phyloP scores from a whole-genome alignment of 2,113 vertebrate genomes.

The Zapus hudsonius region DNA sequence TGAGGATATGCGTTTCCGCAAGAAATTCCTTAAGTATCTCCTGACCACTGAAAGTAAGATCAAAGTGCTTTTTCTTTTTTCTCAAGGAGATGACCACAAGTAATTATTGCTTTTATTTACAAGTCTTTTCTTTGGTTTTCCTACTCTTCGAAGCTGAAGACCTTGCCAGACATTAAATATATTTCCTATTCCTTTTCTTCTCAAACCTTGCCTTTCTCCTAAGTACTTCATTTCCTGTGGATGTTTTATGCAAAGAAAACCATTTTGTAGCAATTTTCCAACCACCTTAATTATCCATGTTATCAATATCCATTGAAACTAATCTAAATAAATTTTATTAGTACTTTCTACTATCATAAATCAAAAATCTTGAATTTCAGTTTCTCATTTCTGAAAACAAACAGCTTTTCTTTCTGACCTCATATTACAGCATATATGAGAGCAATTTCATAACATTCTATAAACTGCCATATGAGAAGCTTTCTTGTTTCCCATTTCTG shows the following conservation, averaged over 20 bases:
- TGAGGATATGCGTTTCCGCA: not conserved
- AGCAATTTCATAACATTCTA: not conserved
- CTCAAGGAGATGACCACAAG: not conserved
- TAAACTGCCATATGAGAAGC: not conserved
- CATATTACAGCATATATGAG: not conserved
- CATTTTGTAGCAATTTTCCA: not conserved
- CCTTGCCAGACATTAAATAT: not conserved
- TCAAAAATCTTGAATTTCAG: not conserved
- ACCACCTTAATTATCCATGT: not conserved
- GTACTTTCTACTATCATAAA: not conserved
- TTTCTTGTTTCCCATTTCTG: not conserved
- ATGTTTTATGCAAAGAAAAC: not conserved
- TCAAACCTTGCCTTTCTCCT: not conserved
- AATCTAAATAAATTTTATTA: not conserved
- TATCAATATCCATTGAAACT: not conserved
- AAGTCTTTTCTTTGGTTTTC: not conserved
- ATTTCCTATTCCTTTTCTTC: not conserved
- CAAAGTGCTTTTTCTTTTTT: not conserved
- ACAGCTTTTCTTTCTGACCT: not conserved
- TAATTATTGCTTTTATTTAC: not conserved
- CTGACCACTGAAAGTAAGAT: not conserved
- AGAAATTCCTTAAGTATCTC: not conserved
- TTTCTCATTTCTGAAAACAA: not conserved
- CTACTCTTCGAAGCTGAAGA: not conserved
- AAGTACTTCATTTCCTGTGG: not conserved